Evolutionary conservation across 2,113 vertebrate species (phyloP), one percentile per base, ranked within the genome.

Genomic region (Callaeas wilsoni): DNA sequence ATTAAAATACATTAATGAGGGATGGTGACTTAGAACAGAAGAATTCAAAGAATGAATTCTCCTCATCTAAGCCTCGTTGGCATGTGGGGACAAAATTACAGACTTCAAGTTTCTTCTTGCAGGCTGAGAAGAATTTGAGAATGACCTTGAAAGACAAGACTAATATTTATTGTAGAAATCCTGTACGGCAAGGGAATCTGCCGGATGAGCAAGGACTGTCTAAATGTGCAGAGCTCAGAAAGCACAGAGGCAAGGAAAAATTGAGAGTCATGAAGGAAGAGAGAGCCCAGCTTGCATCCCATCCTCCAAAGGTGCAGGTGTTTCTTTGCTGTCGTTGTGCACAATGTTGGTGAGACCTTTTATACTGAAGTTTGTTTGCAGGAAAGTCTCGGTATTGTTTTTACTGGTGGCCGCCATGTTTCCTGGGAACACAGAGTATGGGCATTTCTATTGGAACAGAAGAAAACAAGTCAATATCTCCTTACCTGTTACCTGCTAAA

Each of bases 301-400:
- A 71, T 18, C 27, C 20, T 73, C 21, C 30, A 67, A 55, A 79
- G 4, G 23, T 12, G 49, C 4, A 50, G 14, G 5, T 0, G 0
- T 33, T 87, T 74, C 6, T 85, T 65, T 49, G 29, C 10, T 44
- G 13, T n/a, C 12, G 8, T 41, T 56, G 6, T 56, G 14, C 13
- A 16, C 9, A 39, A 5, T 2, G 2, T 18, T 37, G 5, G 4
- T 18, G 11, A 64, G 11, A 80, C 3, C 8, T 80, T 73, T 16
- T 46, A 23, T 68, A 53, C 14, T 55, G 23, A 56, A 68, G 78
- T 52, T 63, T 0, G 4, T 64, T 75, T 4, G 1, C 2, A 1
- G 12, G 55, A 13, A 70, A 67, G 27, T 57, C 13, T 77, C 39
- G 11, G 4, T 53, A 25, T 74, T 85, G 8, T 33, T 89, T 94